Conservation (phyloP, 2,113 vertebrate genomes). For the Hiodon tergisus region DNA sequence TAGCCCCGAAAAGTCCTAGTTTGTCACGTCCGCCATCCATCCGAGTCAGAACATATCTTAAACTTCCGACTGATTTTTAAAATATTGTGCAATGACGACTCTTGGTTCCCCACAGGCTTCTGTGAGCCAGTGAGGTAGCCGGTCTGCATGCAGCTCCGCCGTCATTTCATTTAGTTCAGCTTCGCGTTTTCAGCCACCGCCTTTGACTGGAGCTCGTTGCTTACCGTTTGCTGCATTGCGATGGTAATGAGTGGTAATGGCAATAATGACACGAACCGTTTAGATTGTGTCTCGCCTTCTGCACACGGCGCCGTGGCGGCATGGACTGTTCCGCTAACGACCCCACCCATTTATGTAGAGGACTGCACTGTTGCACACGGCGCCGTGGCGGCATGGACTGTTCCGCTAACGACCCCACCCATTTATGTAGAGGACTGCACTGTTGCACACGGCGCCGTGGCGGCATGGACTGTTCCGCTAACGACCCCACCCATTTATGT, state of each 20-base stretch:
- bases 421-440: not conserved
- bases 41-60: not conserved
- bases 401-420: not conserved
- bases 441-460: not conserved
- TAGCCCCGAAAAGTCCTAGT: too few species aligned
- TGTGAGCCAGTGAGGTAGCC: not conserved
- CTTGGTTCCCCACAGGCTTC: not conserved
- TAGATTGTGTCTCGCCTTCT: not conserved
- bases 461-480: not conserved
- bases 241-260: not conserved
- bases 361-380: conserved; percentile 4
- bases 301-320: not conserved
- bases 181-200: not conserved
- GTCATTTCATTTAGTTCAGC: not conserved
- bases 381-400: not conserved
- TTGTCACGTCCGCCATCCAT: not conserved
- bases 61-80: too few species aligned
- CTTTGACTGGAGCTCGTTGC: not conserved
- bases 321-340: not conserved
- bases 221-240: not conserved
- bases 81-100: not conserved
- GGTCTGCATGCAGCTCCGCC: not conserved
- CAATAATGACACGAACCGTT: conserved; percentile 2
- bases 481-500: not conserved
- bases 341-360: not conserved